Evolutionary conservation across 2,113 vertebrate genomes (phyloP), one percentile per base, ranked within the genome.

Genomic region (Aegypius monachus): DNA sequence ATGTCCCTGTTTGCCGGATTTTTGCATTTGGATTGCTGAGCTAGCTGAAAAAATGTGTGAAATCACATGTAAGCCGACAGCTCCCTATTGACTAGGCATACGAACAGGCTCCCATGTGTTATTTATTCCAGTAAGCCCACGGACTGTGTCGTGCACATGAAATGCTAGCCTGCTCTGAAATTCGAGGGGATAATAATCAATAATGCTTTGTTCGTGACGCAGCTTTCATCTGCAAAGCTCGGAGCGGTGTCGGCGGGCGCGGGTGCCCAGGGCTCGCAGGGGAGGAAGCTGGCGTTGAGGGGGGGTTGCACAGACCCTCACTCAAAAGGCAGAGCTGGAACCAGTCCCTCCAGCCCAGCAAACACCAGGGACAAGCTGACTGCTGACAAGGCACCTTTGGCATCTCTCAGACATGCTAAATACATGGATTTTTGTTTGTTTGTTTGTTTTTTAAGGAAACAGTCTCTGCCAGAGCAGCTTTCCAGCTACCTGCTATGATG

Each of bases 11-110:
- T 97, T 91, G 77, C 66, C 5, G 93, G 90, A 78, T 90, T 95
- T 97, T 96, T 97, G 95, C 96, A 90, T 93, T 97, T 95, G 94
- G 95, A 94, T 93, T 96, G 96, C 95, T 97, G 93, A 97, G 93
- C 96, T 96, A 97, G 96, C 95, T 93, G 95, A 95, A 96, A 96
- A 97, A 97, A 95, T 87, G 95, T 96, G 96, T 97, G 97, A 96
- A 96, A 95, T 95, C 9, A 8, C 93, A 85, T 95, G 91, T 91
- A 90, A 97, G 89, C 82, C 70, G 53, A 95, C 94, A 95, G 94
- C 89, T 96, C 93, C 93, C 94, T 96, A 71, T 94, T 95, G 97
- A 95, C 95, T 75, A 48, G 88, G 91, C 80, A 32, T 42, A 93
- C 0, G 81, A 96, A 81, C 88, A 66, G 62, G 81, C 85, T 86